A percentile compares a stretch with the other conserved stretches of the same genome.
phyloP scores from a whole-genome alignment of 2,888 invertebrate species.

The Idaea biselata region DNA sequence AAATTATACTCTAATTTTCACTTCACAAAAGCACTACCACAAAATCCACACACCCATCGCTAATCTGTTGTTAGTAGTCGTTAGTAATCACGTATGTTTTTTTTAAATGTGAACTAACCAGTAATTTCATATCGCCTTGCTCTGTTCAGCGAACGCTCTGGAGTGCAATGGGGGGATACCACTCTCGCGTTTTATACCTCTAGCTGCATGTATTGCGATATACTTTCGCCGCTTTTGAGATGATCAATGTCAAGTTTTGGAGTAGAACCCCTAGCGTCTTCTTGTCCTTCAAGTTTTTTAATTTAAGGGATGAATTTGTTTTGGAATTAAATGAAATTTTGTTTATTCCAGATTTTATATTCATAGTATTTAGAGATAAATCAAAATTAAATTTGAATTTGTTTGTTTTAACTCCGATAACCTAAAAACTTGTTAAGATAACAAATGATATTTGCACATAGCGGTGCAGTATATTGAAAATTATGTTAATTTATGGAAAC shows the following conservation, averaged over 20 bases:
- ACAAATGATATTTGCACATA: no score
- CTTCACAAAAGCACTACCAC: neutral
- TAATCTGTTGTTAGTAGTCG: neutral
- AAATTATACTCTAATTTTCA: neutral
- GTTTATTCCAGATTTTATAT: no score
- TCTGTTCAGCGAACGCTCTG: constrained; percentile 71
- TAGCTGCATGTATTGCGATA: constrained; percentile 61
- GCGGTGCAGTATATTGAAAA: no score
- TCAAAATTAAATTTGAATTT: no score
- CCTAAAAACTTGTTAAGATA: no score
- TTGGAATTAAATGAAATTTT: no score
- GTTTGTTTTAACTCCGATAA: no score
- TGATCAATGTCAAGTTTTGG: constrained; percentile 20
- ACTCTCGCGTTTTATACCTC: constrained; percentile 66
- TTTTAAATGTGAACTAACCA: constrained; percentile 55
- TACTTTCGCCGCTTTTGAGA: constrained; percentile 62
- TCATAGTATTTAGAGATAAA: no score
- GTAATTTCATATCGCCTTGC: constrained; percentile 76
- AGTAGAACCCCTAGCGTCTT: neutral
- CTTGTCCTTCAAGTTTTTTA: neutral
- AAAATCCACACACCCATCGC: neutral
- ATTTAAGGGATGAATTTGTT: neutral
- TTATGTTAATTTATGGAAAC: no score
- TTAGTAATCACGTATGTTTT: neutral
- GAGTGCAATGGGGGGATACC: constrained; percentile 56